A percentile compares a stretch with the other conserved stretches of the same genome.
phyloP scores from a whole-genome alignment of 2,797 vertebrate species.

The Pseudotriccus pelzelni region DNA sequence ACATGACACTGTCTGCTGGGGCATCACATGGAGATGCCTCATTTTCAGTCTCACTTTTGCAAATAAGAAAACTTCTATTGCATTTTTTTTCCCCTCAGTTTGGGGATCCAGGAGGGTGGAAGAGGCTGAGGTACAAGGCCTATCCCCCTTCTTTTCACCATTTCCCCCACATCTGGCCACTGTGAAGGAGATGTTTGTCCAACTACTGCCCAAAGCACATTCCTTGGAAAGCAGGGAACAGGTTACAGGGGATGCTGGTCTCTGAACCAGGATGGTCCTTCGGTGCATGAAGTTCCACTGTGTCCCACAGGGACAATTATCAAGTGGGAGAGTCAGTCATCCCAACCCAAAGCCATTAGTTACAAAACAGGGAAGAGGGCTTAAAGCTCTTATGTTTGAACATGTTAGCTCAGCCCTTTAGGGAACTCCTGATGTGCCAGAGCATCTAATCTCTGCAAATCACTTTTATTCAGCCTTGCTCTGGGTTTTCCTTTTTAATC shows the following conservation, averaged over 20 bases:
- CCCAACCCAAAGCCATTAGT: constrained; percentile 26
- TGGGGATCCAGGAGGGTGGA: not conserved
- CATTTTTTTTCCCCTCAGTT: accelerated
- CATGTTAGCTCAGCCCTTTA: constrained; percentile 59
- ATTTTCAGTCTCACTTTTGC: not conserved
- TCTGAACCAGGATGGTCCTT: not conserved
- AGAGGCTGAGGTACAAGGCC: not conserved
- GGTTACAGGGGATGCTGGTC: not conserved
- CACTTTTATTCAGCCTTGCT: constrained; percentile 52
- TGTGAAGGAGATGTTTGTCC: accelerated
- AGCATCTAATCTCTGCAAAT: constrained; percentile 61
- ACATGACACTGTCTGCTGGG: accelerated
- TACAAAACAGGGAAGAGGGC: constrained; percentile 23
- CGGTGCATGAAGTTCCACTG: not conserved
- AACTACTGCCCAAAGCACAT: not conserved
- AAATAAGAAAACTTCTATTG: not conserved
- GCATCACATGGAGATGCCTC: accelerated
- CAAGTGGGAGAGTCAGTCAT: not conserved
- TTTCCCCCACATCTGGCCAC: not conserved
- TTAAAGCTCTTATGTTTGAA: constrained; percentile 50
- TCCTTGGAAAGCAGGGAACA: not conserved
- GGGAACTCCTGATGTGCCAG: constrained; percentile 60
- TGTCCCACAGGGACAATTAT: not conserved
- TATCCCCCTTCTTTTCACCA: not conserved
- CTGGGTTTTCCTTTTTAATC: constrained; percentile 58